A percentile compares a stretch with the other conserved stretches of the same genome.
These are phyloP conservation scores for Nycteola revayana DNA, from an alignment of 2,888 invertebrate genomes.

Conservation along the genomic window DNA sequence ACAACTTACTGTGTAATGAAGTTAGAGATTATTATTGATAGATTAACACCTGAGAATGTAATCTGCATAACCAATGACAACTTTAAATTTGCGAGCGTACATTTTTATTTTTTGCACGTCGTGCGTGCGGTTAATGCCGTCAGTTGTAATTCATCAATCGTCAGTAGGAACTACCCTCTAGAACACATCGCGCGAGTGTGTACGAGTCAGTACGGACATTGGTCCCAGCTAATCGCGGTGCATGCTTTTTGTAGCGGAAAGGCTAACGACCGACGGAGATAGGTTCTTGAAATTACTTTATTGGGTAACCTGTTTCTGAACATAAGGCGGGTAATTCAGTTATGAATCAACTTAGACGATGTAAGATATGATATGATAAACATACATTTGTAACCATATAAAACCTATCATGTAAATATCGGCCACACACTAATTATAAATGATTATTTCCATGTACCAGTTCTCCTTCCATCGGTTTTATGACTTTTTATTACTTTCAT, in stretches of 20 bases:
- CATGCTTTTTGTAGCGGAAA: conserved; percentile 65
- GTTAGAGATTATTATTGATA: no score
- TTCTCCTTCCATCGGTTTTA: conserved; percentile 38
- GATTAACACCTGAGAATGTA: no score
- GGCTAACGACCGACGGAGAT: conserved; percentile 68
- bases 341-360: conserved; percentile 59
- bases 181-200: conserved; percentile 10
- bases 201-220: conserved; percentile 42
- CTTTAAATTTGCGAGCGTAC: no score
- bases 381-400: conserved; percentile 4
- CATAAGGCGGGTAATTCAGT: conserved; percentile 60
- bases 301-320: conserved; percentile 73
- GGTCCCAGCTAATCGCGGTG: conserved; percentile 53
- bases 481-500: conserved; percentile 33
- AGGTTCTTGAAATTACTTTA: conserved; percentile 74
- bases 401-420: conserved; percentile 25
- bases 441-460: conserved; percentile 40
- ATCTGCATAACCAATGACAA: no score
- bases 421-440: conserved; percentile 40
- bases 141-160: no score
- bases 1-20: conserved; percentile 41
- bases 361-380: conserved; percentile 31
- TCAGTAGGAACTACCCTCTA: conserved; percentile 4
- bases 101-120: no score
- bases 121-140: no score